These are phyloP conservation scores for Melanerpes aurifrons DNA, from an alignment of 2,113 vertebrate genomes.

Conservation along the genomic window DNA sequence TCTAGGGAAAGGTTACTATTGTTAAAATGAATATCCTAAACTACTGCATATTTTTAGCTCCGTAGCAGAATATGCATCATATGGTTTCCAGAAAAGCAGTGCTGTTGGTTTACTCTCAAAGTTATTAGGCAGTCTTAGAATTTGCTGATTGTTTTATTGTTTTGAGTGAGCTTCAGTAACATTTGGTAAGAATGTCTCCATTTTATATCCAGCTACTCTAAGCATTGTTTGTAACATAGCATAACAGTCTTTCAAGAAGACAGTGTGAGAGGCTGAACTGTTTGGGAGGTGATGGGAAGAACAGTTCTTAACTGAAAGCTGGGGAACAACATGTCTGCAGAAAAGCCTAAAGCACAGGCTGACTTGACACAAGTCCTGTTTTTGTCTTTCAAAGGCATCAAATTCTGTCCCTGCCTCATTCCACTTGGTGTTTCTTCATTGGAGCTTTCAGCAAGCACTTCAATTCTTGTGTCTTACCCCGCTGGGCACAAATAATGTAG, in stretches of 20 bases:
- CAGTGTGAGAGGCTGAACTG: neutral
- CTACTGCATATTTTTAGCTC: neutral
- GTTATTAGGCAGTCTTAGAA: neutral
- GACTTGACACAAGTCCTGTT: neutral
- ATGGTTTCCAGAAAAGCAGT: neutral
- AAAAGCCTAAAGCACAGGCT: neutral
- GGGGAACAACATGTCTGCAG: neutral
- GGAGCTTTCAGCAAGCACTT: neutral
- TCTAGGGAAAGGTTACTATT: constrained; percentile 26
- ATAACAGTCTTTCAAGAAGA: neutral
- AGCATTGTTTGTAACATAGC: neutral
- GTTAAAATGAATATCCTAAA: constrained; percentile 29
- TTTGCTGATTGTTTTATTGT: neutral
- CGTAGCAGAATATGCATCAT: neutral
- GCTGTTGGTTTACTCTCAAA: neutral
- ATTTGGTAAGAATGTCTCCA: neutral
- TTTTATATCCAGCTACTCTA: neutral
- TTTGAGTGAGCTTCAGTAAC: neutral
- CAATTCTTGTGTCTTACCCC: neutral
- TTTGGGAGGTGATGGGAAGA: neutral
- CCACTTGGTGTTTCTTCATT: neutral
- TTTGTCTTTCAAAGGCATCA: neutral
- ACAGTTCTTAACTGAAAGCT: neutral
- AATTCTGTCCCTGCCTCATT: neutral
- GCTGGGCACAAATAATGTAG: neutral